Percentiles rank a stretch among this genome's conserved stretches.
These are phyloP conservation scores for Chlamydotis undulata DNA, from an alignment of 2,113 vertebrate genomes.

Conservation along the genomic window DNA sequence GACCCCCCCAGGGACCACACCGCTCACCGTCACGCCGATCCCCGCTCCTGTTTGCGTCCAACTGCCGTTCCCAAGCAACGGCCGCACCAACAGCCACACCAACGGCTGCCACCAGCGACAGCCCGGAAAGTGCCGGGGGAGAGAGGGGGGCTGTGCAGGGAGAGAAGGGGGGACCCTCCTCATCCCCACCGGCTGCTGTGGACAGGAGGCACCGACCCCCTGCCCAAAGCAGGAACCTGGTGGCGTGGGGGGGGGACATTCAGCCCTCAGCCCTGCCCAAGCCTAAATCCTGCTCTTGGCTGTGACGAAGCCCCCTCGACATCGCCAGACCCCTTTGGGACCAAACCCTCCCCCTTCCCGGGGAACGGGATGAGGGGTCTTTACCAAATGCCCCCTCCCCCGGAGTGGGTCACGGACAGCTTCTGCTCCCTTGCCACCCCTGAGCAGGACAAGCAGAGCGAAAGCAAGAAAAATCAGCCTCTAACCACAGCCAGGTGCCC, in stretches of 20 bases:
- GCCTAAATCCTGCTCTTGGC: not conserved
- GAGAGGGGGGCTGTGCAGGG: rapidly evolving
- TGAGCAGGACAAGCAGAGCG: not conserved
- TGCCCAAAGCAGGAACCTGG: not conserved
- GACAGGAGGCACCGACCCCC: not conserved
- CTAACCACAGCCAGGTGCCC: not conserved
- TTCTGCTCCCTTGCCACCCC: not conserved
- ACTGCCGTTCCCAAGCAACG: conserved; percentile 64
- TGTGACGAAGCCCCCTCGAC: not conserved
- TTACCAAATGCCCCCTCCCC: rapidly evolving
- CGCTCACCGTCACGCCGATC: not conserved
- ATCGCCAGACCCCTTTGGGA: rapidly evolving
- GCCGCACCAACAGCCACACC: not conserved
- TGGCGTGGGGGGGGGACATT: rapidly evolving
- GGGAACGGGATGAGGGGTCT: rapidly evolving
- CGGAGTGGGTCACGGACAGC: rapidly evolving
- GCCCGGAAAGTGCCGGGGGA: not conserved
- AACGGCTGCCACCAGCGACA: not conserved
- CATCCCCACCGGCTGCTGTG: not conserved
- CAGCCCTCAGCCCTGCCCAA: not conserved
- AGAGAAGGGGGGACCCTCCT: too few relatives aligned
- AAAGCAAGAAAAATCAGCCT: not conserved
- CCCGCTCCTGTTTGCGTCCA: conserved; percentile 29
- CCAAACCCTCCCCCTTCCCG: rapidly evolving
- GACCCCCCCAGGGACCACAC: rapidly evolving